Base-by-base conservation (phyloP, 2,888 invertebrate species). In the Drepanosiphum platanoidis region DNA sequence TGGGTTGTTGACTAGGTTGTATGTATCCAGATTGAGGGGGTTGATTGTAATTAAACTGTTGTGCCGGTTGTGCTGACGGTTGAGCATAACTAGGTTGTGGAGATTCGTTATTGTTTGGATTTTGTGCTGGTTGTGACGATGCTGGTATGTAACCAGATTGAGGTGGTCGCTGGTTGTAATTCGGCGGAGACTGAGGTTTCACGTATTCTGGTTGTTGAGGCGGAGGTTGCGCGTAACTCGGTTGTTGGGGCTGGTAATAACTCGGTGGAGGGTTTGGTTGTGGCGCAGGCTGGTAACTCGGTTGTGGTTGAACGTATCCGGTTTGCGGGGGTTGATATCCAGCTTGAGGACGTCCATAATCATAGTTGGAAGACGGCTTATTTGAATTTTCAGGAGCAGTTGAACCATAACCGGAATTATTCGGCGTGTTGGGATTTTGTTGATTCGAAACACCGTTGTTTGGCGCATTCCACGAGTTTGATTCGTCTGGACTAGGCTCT, bases 1-100 rank as follows among this genome's bases (percentile, higher is more conserved):
- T 71, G 13, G 86, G 87, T 30, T 86, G 86, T 52, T 83, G 82
- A 77, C 77, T 74, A 66, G 86, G 86, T 68, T 80, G 86, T 27
- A 70, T 66, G 11, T 86, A 32, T 36, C 46, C 61, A 27, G 61
- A 74, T 34, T 82, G 86, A 13, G 81, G 68, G 27, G 86, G 81
- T 75, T 39, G 42, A 22, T 72, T 66, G 66, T 79, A 72, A 36
- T 32, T 75, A 13, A 58, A 22, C 27, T 81, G 74, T 66, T 87
- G 70, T 52, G 64, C 66, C 1, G 84, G 74, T 27, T 74, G 64
- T 9, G 58, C 18, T 58, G 74, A 34, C 11, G 70, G 78, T 64
- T 52, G 84, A 27, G 13, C 9, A 2, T 52, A 36, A 39, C 30
- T 58, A 18, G 78, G 18, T 72, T 86, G 86, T 30, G 79, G 87